Base-by-base conservation (phyloP, 1,140 invertebrate genomes). In the Achatina immaculata region DNA sequence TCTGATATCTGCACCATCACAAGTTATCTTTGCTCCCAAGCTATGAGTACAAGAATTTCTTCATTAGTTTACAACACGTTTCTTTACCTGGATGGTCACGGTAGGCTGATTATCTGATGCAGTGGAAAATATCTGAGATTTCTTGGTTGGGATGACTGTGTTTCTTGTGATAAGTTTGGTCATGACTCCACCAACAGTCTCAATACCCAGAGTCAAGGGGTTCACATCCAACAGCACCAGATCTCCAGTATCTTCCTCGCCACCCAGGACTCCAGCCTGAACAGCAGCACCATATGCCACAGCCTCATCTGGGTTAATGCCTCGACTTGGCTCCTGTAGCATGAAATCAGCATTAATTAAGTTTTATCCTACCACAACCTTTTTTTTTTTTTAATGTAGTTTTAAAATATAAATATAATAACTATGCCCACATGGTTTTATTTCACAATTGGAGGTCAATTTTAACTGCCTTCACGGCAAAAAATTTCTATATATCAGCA, bases 111-210 rank as follows among this genome's bases (percentile, higher is more conserved):
- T 99, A 89, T 99, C 98, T 28, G 97, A 96, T 65, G 98, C 98
- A 16, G 98, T 99, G 0, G 97, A 99, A 94, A 99, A 99, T 86
- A 99, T 98, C 90, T 99, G 98, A 7, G 97, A 98, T 90, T 99
- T 99, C 93, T 99, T 99, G n/a, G 98, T 99, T 28, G 98, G 98
- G 86, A 99, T 99, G 58, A 99, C 98, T 66, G 98, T 99, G 93
- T 99, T 99, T 88, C 98, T 92, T 77, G 96, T 95, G 90, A 99
- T 99, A 38, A 99, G 93, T 91, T 99, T 99, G 82, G 98, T 99
- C 98, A 99, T 99, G 19, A 99, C 98, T 84, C 98, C 98, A 82
- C 98, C 98, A 80, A 99, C 98, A 82, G 98, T 99, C 93, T 99
- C 98, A 90, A 99, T 99, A 85, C 98, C 98, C 94, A 99, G 94